A percentile compares a stretch with the other conserved stretches of the same genome.
These are phyloP conservation scores for Hippocampus comes DNA, from an alignment of 2,113 vertebrate genomes.

Conservation along the genomic window DNA sequence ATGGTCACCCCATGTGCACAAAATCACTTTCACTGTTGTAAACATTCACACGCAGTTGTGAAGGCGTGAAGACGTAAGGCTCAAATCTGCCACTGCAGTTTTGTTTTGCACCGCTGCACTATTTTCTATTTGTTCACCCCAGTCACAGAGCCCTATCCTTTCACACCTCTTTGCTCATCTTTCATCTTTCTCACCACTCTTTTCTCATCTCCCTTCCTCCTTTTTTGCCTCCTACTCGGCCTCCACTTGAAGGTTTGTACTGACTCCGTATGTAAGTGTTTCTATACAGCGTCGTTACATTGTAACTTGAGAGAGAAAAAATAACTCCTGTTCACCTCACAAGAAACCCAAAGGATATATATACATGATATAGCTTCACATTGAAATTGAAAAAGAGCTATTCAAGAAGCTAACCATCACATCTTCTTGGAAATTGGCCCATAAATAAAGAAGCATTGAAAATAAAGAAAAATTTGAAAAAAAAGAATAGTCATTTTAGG, in stretches of 20 bases:
- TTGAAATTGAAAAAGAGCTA: neutral
- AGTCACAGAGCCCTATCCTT: slow-evolving; percentile 31
- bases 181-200: slow-evolving; percentile 35
- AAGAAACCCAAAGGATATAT: neutral
- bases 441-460: neutral
- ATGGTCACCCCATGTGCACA: slow-evolving; percentile 16
- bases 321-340: neutral
- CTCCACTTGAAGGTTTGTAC: slow-evolving; percentile 27
- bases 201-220: slow-evolving; percentile 31
- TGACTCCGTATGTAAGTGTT: slow-evolving; percentile 38
- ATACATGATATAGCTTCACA: neutral
- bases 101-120: slow-evolving; percentile 47
- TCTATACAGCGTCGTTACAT: slow-evolving; percentile 12
- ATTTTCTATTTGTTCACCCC: slow-evolving; percentile 42
- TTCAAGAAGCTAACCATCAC: slow-evolving; percentile 7
- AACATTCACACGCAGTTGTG: slow-evolving; percentile 34
- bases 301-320: neutral
- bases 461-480: neutral
- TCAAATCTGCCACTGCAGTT: slow-evolving; percentile 54
- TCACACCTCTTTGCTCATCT: slow-evolving; percentile 40
- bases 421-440: neutral
- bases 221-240: slow-evolving; percentile 40
- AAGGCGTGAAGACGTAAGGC: slow-evolving; percentile 50
- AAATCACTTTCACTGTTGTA: slow-evolving; percentile 22
- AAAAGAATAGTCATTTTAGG: slow-evolving; percentile 4